Percentiles rank a stretch among this genome's conserved stretches.
phyloP scores from a whole-genome alignment of 2,888 invertebrate genomes.

The Scaptomyza reducta region DNA sequence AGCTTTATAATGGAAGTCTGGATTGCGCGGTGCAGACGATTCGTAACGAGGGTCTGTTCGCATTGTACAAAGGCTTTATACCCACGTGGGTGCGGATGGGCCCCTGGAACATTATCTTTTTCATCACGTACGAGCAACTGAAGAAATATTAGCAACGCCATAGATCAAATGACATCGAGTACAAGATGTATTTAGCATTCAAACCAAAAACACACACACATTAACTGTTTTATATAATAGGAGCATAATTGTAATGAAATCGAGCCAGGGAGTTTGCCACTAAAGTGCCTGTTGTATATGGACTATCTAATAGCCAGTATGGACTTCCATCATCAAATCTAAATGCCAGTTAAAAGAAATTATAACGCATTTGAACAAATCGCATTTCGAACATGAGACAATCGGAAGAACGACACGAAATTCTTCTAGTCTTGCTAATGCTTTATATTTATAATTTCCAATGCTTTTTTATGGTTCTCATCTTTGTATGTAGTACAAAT shows the following conservation, averaged over 20 bases:
- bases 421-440: constrained; percentile 38
- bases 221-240: constrained; percentile 38
- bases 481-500: constrained; percentile 6
- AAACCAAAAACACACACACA: constrained; percentile 63
- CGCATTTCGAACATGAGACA: constrained; percentile 39
- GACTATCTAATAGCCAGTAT: constrained; percentile 51
- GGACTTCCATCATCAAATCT: constrained; percentile 24
- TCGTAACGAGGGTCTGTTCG: constrained; percentile 92
- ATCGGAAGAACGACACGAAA: constrained; percentile 16
- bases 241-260: constrained; percentile 37
- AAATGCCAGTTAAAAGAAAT: constrained; percentile 19
- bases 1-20: constrained; percentile 91
- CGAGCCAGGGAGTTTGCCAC: constrained; percentile 38
- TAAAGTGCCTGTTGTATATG: constrained; percentile 54
- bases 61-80: constrained; percentile 97
- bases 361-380: constrained; percentile 52
- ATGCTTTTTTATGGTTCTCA: constrained; percentile 28
- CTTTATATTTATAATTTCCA: constrained; percentile 3
- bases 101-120: constrained; percentile 98
- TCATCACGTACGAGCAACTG: constrained; percentile 96
- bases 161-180: constrained; percentile 43
- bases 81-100: constrained; percentile 98
- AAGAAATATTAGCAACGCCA: constrained; percentile 87
- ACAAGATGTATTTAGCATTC: constrained; percentile 66
- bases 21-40: constrained; percentile 94